A percentile compares a stretch with the other conserved stretches of the same genome.
Evolutionary conservation across 1,140 invertebrate genomes (phyloP).

Genomic region (Micrasema longulum): DNA sequence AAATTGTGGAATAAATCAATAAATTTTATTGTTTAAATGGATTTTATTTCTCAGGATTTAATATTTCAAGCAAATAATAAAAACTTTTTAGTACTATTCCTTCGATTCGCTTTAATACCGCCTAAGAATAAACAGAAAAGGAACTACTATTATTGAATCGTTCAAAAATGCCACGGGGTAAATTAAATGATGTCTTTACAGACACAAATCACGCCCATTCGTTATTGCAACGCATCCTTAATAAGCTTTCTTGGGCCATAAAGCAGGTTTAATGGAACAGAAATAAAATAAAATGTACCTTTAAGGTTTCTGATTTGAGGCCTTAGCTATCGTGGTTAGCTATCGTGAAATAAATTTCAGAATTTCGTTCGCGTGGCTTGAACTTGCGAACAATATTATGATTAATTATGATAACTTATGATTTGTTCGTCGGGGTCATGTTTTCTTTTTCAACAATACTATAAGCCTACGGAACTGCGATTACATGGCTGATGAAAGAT

Average conservation of each 20-base stretch:
- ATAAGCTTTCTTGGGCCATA: constrained; percentile 7
- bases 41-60: too few relatives aligned
- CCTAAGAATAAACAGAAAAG: too few relatives aligned
- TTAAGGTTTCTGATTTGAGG: constrained; percentile 8
- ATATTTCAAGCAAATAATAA: too few relatives aligned
- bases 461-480: background rate
- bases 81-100: too few relatives aligned
- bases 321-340: constrained; percentile 24
- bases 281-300: constrained; percentile 15
- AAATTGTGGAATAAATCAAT: too few relatives aligned
- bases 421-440: constrained; percentile 39
- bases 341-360: constrained; percentile 8
- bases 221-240: constrained; percentile 12
- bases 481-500: constrained; percentile 18
- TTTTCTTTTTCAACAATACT: constrained; percentile 18
- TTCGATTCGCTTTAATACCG: too few relatives aligned
- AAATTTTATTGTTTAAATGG: too few relatives aligned
- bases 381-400: constrained; percentile 46
- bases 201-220: constrained; percentile 2
- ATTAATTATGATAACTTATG: constrained; percentile 49
- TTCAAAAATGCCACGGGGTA: too few relatives aligned
- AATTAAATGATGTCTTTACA: too few relatives aligned
- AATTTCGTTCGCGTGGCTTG: constrained; percentile 21
- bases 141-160: too few relatives aligned
- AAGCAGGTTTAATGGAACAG: constrained; percentile 14